Evolutionary conservation across 2,888 invertebrate species (phyloP).

Genomic region (Tenodera sinensis): DNA sequence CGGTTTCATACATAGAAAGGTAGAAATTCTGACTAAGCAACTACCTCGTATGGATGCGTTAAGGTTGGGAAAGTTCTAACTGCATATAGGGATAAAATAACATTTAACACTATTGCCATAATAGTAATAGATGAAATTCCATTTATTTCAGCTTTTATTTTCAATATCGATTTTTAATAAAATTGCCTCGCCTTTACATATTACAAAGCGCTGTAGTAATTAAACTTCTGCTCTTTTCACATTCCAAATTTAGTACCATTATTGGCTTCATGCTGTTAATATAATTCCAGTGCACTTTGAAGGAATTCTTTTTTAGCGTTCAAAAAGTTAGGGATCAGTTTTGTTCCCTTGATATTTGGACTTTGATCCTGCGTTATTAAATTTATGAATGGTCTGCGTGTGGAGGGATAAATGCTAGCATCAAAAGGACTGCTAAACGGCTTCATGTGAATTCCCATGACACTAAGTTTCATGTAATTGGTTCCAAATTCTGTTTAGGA

Average conservation of each 20-base stretch:
- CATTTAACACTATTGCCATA: not conserved
- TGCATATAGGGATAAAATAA: not conserved
- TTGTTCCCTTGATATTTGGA: not conserved
- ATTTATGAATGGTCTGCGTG: not conserved
- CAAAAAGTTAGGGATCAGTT: not conserved
- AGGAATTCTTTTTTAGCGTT: not conserved
- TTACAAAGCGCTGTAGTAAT: not conserved
- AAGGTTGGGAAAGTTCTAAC: too few relatives aligned
- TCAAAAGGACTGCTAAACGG: too few relatives aligned
- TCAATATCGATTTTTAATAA: not conserved
- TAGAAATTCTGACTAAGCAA: not conserved
- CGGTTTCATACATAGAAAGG: too few relatives aligned
- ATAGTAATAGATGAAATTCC: not conserved
- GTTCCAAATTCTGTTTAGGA: too few relatives aligned
- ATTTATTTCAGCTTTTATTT: not conserved
- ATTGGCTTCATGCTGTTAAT: not conserved
- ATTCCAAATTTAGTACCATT: not conserved
- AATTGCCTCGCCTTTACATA: not conserved
- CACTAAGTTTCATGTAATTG: too few relatives aligned
- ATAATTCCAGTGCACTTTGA: not conserved
- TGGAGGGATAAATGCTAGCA: not conserved
- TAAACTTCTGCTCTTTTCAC: not conserved
- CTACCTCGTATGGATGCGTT: not conserved
- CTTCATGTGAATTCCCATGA: too few relatives aligned
- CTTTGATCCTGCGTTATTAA: not conserved